Base-by-base conservation (phyloP, 2,113 vertebrate genomes). In the Macquaria ambigua region DNA sequence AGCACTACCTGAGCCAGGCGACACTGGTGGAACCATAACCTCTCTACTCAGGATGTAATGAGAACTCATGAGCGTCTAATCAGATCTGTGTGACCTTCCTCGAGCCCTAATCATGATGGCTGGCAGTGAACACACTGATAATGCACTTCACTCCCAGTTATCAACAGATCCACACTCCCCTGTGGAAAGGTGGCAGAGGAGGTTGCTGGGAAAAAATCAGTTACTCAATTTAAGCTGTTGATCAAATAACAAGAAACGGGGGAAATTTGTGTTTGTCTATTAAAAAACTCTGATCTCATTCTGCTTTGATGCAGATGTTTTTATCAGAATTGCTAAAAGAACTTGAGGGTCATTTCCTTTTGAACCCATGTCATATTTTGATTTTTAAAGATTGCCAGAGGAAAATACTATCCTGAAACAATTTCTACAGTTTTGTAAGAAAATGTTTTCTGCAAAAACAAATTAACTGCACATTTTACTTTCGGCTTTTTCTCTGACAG, bases 61-160 rank as follows among this genome's bases (percentile, higher is more conserved):
- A 94, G 93, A 94, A 93, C 91, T 93, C 91, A 90, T 83, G 85
- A 93, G 89, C 82, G 76, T 90, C 91, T 95, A 94, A 96, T 96
- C 94, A 89, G 90, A 95, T 92, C 91, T 91, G 86, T 74, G 87
- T 90, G 93, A 93, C 94, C 95, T 93, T 95, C 90, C 90, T 76
- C 56, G 21, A 86, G 87, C 90, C 70, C 87, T 93, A 92, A 95
- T 93, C 93, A 85, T 90, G 93, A 94, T 93, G 83, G 93, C 93
- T 93, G 86, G 90, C 88, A 91, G 89, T 93, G 91, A 94, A 87
- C 93, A 90, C 87, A 90, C 91, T 82, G 91, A 94, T 94, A 94
- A 96, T 95, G 87, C 90, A 95, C 94, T 95, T 90, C 92, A 86
- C 89, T 90, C 87, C 79, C 92, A 86, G 92, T 93, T 95, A 94